Percentiles rank a stretch among this genome's conserved stretches.
These are phyloP conservation scores for Pseudanteris insignis DNA, from an alignment of 2,888 invertebrate species.

Conservation along the genomic window DNA sequence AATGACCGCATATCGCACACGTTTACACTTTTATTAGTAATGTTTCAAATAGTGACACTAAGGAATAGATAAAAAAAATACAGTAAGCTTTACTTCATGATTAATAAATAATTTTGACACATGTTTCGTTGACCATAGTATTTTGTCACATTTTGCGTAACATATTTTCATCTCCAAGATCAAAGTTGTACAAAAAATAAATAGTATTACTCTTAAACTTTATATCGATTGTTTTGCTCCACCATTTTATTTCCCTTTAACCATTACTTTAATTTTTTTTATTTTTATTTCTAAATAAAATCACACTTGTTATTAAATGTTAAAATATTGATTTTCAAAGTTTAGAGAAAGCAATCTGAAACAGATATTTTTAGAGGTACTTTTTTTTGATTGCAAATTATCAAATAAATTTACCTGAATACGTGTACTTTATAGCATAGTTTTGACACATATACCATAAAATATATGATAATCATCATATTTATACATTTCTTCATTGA, in stretches of 20 bases:
- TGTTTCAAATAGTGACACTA: constrained; percentile 19
- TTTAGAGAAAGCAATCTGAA: too few species aligned
- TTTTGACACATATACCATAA: too few species aligned
- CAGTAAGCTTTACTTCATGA: constrained; percentile 26
- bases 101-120: constrained; percentile 12
- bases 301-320: too few species aligned
- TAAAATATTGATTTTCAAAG: too few species aligned
- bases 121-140: constrained; percentile 13
- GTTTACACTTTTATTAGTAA: constrained; percentile 41
- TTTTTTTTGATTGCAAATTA: too few species aligned
- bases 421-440: too few species aligned
- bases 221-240: constrained; percentile 4
- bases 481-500: too few species aligned
- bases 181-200: constrained; percentile 37
- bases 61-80: constrained; percentile 34
- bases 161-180: constrained; percentile 22
- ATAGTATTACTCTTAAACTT: constrained; percentile 31
- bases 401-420: too few species aligned
- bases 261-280: constrained; percentile 1
- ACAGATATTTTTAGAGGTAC: too few species aligned
- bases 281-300: too few species aligned
- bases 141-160: constrained; percentile 22
- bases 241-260: constrained; percentile 14
- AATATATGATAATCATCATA: too few species aligned
- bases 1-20: constrained; percentile 35